phyloP scores from a whole-genome alignment of 2,888 invertebrate species.

The Zaprionus obscuricornis region DNA sequence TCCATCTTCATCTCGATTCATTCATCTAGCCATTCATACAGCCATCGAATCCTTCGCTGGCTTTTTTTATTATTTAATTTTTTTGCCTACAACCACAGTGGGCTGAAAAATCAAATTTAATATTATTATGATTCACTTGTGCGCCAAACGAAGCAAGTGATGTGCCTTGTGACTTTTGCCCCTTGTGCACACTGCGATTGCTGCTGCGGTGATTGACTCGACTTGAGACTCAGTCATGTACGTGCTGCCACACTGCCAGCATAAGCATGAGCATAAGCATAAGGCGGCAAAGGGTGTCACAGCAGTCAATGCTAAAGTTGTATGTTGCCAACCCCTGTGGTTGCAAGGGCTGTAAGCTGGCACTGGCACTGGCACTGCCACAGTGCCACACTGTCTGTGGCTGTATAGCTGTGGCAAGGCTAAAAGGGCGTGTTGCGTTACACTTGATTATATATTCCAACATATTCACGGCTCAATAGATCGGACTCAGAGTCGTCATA shows the following conservation, averaged over 20 bases:
- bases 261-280: too few species aligned
- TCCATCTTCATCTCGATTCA: slow-evolving; percentile 21
- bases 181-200: slow-evolving; percentile 10
- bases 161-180: slow-evolving; percentile 52
- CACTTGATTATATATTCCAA: slow-evolving; percentile 78
- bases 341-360: slow-evolving; percentile 7
- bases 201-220: slow-evolving; percentile 51
- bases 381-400: too few species aligned
- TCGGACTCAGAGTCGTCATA: slow-evolving; percentile 53
- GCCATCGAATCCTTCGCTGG: too few species aligned
- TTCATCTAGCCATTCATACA: too few species aligned
- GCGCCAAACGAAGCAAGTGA: slow-evolving; percentile 73
- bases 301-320: too few species aligned
- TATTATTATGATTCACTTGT: slow-evolving; percentile 80
- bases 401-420: not conserved
- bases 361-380: not conserved
- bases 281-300: slow-evolving; percentile 51
- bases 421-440: slow-evolving; percentile 55
- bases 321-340: slow-evolving; percentile 17
- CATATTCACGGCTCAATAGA: slow-evolving; percentile 78
- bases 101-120: slow-evolving; percentile 77
- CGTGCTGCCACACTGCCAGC: slow-evolving; percentile 22
- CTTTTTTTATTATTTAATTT: not conserved
- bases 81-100: slow-evolving; percentile 53
- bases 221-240: slow-evolving; percentile 59